These are phyloP conservation scores for Contarinia nasturtii DNA, from an alignment of 1,140 invertebrate species.

Conservation along the genomic window DNA sequence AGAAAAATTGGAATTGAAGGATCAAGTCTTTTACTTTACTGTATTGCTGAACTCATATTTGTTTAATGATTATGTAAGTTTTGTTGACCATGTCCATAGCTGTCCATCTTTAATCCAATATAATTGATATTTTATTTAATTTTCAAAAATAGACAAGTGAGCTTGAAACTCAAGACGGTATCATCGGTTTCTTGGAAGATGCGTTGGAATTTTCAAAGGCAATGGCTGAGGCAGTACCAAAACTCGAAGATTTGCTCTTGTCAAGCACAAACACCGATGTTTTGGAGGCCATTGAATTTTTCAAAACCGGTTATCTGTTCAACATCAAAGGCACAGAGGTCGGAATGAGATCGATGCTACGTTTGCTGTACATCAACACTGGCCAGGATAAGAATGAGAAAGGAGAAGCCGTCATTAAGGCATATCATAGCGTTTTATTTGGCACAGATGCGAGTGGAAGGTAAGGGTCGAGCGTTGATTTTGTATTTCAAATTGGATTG, in stretches of 20 bases:
- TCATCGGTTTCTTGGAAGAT: slow-evolving; percentile 37
- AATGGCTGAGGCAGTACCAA: slow-evolving; percentile 45
- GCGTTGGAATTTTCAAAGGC: slow-evolving; percentile 42
- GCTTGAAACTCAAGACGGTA: slow-evolving; percentile 28
- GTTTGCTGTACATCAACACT: slow-evolving; percentile 43
- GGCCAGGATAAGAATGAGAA: slow-evolving; percentile 26
- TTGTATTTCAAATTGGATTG: neutral
- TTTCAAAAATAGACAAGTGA: slow-evolving; percentile 16
- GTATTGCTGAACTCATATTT: slow-evolving; percentile 16
- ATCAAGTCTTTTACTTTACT: slow-evolving; percentile 14
- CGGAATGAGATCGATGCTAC: slow-evolving; percentile 55
- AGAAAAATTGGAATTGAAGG: slow-evolving; percentile 6
- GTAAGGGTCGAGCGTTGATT: slow-evolving; percentile 1
- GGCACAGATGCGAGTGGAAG: slow-evolving; percentile 14
- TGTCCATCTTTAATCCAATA: neutral
- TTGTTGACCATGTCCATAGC: neutral
- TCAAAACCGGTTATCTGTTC: slow-evolving; percentile 61
- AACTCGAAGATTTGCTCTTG: slow-evolving; percentile 48
- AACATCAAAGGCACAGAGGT: slow-evolving; percentile 46
- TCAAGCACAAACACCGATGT: slow-evolving; percentile 60
- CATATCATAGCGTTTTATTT: slow-evolving; percentile 25
- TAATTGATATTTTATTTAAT: too few species aligned
- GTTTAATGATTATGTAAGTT: slow-evolving; percentile 14
- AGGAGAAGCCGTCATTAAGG: slow-evolving; percentile 31
- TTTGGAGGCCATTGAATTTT: slow-evolving; percentile 66